A percentile compares a stretch with the other conserved stretches of the same genome.
Conservation (phyloP, 2,888 invertebrate species). For the Pasiphila rectangulata region DNA sequence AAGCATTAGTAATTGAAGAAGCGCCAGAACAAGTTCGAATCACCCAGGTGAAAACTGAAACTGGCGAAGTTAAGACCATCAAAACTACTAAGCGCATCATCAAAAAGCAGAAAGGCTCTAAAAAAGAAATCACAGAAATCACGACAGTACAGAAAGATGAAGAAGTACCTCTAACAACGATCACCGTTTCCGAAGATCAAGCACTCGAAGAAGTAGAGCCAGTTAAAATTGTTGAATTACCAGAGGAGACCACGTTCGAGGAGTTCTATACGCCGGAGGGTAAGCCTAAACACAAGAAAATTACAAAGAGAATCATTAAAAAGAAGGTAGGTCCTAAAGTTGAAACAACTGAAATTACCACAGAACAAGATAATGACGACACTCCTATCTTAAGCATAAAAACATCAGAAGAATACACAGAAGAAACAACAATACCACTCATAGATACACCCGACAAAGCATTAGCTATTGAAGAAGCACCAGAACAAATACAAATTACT, state of each 20-base stretch:
- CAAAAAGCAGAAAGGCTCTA: no score
- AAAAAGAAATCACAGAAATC: constrained; percentile 33
- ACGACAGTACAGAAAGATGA: constrained; percentile 23
- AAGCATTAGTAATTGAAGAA: constrained; percentile 32
- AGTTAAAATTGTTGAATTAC: constrained; percentile 42
- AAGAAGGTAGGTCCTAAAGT: constrained; percentile 47
- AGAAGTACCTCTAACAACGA: constrained; percentile 16
- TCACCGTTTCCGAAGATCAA: constrained; percentile 13
- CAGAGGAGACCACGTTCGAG: constrained; percentile 40
- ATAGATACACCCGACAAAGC: constrained; percentile 34
- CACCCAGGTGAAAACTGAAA: constrained; percentile 39
- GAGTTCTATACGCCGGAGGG: constrained; percentile 32
- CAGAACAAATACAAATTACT: constrained; percentile 32
- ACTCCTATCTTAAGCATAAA: constrained; percentile 33
- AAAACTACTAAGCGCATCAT: constrained; percentile 24
- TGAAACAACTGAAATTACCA: constrained; percentile 49
- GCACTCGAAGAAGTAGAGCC: constrained; percentile 16
- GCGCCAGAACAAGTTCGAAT: constrained; percentile 61
- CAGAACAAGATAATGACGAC: constrained; percentile 48
- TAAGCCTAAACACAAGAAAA: constrained; percentile 32
- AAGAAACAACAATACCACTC: constrained; percentile 35
- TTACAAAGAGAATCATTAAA: constrained; percentile 40
- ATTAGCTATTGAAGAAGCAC: constrained; percentile 34
- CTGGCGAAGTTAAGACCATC: constrained; percentile 35
- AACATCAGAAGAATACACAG: constrained; percentile 40